Conservation (phyloP, 2,797 vertebrate genomes). For the Gambusia yucatana region DNA sequence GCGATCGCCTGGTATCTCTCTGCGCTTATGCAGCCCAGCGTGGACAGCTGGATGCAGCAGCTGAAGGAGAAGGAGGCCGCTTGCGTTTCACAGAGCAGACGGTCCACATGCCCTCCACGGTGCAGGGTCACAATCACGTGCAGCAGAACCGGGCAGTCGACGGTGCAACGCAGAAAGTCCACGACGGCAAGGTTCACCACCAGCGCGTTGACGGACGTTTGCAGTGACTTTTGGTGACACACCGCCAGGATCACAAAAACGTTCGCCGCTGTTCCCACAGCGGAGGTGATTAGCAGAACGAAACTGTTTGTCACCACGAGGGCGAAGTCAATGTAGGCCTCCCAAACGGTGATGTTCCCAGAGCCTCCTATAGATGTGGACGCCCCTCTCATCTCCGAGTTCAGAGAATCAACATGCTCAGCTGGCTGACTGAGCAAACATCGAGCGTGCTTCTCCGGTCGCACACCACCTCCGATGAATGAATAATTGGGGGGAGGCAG, state of each 20-base stretch:
- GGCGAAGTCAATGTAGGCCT: conserved; percentile 42
- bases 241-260: conserved; percentile 81
- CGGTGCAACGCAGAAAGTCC: conserved; percentile 72
- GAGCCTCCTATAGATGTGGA: conserved; percentile 41
- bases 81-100: conserved; percentile 72
- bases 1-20: conserved; percentile 83
- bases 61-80: conserved; percentile 77
- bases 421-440: conserved; percentile 9
- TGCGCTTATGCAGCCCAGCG: conserved; percentile 79
- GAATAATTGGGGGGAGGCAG: conserved; percentile 41
- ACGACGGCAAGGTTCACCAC: conserved; percentile 81
- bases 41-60: conserved; percentile 81
- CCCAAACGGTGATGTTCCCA: conserved; percentile 62
- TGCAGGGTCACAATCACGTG: conserved; percentile 55
- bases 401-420: conserved; percentile 49
- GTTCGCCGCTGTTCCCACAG: conserved; percentile 77
- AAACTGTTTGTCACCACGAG: conserved; percentile 69
- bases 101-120: conserved; percentile 31
- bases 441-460: conserved; percentile 2
- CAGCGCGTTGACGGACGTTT: conserved; percentile 79
- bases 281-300: conserved; percentile 69
- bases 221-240: conserved; percentile 75
- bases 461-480: conserved; percentile 17
- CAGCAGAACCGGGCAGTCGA: conserved; percentile 81
- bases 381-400: conserved; percentile 71